Base-by-base conservation (phyloP, 1,140 invertebrate genomes). In the Aplysia californica region DNA sequence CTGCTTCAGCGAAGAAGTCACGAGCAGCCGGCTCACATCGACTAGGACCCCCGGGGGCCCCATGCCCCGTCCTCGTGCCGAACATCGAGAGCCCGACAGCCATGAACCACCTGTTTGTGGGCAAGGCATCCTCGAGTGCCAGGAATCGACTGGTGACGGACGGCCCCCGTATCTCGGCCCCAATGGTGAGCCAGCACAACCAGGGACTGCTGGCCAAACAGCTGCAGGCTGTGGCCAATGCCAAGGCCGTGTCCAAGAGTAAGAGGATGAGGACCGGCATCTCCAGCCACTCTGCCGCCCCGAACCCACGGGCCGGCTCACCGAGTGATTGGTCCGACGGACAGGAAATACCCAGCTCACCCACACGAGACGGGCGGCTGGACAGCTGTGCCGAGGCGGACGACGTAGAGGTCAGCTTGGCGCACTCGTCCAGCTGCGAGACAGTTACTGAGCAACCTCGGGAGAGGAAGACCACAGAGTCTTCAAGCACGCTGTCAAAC, bases 101-200 rank as follows among this genome's bases (percentile, higher is more conserved):
- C 44, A 82, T 89, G 69, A 89, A 89, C 72, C 87, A 89, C 72
- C 80, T 89, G 23, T 89, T 88, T 80, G 76, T 87, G 35, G 83
- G 86, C 4, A 84, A 84, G 76, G 38, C 44, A 23, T 64, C 44
- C 3, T 26, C 44, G 23, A 50, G 68, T 5, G 76, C 50, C 23
- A 61, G 39, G 33, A 80, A 80, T 65, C 26, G 79, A 3, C 68
- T 80, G 23, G 68, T 80, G 20, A 77, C 76, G 5, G 73, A 80
- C 21, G 79, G 76, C 2, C 79, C 79, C 20, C 71, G 74, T 10
- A 79, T 79, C 33, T 65, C 68, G 26, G 64, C 75, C 23, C 36
- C 50, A 26, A 39, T 18, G 31, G 6, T 36, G 21, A 36, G 44
- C 3, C 44, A 44, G 18, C 29, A 20, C 33, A 59, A 58, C 29